Evolutionary conservation across 2,113 vertebrate species (phyloP).

Genomic region (Sphaerodactylus townsendi): DNA sequence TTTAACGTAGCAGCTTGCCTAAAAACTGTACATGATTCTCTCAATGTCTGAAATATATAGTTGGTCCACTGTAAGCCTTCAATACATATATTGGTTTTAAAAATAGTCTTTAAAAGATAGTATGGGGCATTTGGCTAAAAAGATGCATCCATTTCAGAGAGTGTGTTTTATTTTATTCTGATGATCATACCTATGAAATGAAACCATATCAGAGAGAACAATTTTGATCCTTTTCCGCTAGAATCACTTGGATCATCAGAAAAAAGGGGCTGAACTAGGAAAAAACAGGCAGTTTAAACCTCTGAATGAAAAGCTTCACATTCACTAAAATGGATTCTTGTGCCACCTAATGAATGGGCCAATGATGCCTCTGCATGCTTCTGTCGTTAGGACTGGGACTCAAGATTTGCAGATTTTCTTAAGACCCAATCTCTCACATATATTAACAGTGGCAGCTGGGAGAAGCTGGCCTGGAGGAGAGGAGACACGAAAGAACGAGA

Average conservation of each 20-base stretch:
- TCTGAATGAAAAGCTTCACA: neutral
- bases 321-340: slow-evolving; percentile 6
- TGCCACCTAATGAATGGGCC: neutral
- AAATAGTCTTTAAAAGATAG: neutral
- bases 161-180: neutral
- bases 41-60: neutral
- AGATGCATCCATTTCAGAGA: neutral
- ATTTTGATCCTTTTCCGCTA: neutral
- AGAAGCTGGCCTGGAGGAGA: neutral
- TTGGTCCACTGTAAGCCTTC: neutral
- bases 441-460: slow-evolving; percentile 26
- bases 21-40: neutral
- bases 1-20: neutral
- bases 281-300: neutral
- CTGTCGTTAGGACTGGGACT: neutral
- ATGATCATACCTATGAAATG: neutral
- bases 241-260: neutral
- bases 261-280: neutral
- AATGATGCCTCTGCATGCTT: neutral
- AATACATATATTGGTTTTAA: neutral
- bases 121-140: neutral
- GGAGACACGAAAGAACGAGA: neutral
- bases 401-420: neutral
- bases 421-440: slow-evolving; percentile 27
- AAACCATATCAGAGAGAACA: neutral